Base-by-base conservation (phyloP, 2,113 vertebrate genomes). In the Ammodytes marinus region DNA sequence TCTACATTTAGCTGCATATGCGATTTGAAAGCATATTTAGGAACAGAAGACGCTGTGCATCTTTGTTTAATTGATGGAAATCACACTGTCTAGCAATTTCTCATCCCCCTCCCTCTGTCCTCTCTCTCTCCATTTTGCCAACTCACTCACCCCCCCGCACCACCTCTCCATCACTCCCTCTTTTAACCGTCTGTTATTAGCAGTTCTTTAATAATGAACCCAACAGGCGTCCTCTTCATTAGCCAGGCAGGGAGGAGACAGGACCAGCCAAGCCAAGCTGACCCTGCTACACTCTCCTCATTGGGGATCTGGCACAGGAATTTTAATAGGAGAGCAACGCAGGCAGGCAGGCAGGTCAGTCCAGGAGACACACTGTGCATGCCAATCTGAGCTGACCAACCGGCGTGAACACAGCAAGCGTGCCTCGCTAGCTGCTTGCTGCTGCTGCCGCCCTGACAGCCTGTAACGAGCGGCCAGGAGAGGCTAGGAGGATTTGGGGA, bases 171-270 rank as follows among this genome's bases (percentile, higher is more conserved):
- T 89, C 84, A 72, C 68, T 82, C 72, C 57, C 69, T 72, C 74
- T 42, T 69, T 77, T 68, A 27, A 27, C 80, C 74, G 50, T 84
- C 86, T 88, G 92, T 88, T 92, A 93, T 92, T 89, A 86, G 89
- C 88, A 69, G 82, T 87, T 87, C 87, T 94, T 91, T 92, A 94
- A 93, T 93, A 92, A 93, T 90, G 89, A 94, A 93, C 91, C 91
- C 93, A 91, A 83, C 90, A 88, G 90, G 90, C 88, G 54, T 92
- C 84, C 70, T 90, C 91, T 93, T 93, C 91, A 93, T 93, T 93
- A 94, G 91, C 79, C 78, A 90, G 89, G 89, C 82, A 66, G 66
- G 84, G 83, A 27, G 66, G 85, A 83, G 86, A 73, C 90, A 87
- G 91, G 90, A 27, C 88, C 91, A 90, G 90, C 4, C 27, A 72